These are phyloP conservation scores for Chlorops oryzae DNA, from an alignment of 1,140 invertebrate species.

Conservation along the genomic window DNA sequence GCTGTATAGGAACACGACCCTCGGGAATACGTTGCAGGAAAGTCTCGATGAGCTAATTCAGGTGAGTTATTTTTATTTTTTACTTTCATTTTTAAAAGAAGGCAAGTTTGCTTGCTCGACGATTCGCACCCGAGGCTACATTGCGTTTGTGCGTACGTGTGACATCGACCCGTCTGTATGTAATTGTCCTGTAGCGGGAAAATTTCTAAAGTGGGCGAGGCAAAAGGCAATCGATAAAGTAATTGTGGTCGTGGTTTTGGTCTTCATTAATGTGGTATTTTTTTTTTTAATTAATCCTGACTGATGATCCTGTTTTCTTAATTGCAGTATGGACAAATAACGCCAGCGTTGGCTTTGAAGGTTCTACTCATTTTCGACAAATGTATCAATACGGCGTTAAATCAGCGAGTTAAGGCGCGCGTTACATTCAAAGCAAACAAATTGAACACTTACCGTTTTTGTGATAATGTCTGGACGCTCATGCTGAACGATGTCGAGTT, in stretches of 20 bases:
- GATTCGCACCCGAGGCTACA: too few species aligned
- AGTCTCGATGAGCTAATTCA: constrained; percentile 89
- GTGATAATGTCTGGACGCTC: constrained; percentile 99
- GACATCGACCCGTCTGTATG: too few species aligned
- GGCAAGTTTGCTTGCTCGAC: too few species aligned
- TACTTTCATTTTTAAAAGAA: too few species aligned
- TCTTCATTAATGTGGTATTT: constrained; percentile 6
- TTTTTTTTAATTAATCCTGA: constrained; percentile 10
- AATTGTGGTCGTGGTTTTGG: too few species aligned
- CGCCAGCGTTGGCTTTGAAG: constrained; percentile 83
- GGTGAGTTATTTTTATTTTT: too few species aligned
- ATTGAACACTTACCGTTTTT: constrained; percentile 97
- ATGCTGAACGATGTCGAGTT: constrained; percentile 95
- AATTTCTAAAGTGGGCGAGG: too few species aligned
- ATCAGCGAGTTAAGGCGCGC: constrained; percentile 85
- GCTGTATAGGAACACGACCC: constrained; percentile 93
- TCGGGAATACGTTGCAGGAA: constrained; percentile 94
- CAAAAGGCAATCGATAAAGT: constrained; percentile 2
- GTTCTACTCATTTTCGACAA: constrained; percentile 95
- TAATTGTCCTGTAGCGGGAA: too few species aligned
- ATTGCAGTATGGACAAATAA: constrained; percentile 93
- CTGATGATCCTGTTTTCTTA: constrained; percentile 25
- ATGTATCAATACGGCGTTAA: constrained; percentile 89
- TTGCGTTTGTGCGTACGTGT: too few species aligned
- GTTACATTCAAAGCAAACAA: constrained; percentile 95